phyloP scores from a whole-genome alignment of 1,140 invertebrate genomes.

The Heliconius nattereri region DNA sequence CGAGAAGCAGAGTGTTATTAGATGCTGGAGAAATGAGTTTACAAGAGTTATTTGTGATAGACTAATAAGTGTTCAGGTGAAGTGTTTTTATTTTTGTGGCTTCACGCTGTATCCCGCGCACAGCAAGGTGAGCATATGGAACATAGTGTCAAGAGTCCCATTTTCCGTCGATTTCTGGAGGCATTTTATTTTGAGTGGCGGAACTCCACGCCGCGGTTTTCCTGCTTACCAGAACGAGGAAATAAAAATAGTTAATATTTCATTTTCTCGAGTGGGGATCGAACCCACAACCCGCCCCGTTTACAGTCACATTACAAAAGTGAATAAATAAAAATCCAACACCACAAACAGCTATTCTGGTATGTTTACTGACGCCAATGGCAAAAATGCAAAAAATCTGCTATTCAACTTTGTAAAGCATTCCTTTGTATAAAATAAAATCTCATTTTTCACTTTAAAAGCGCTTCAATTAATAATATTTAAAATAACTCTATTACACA shows the following conservation, averaged over 20 bases:
- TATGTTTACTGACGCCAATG: no score
- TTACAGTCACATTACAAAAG: no score
- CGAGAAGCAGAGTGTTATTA: conserved; percentile 86
- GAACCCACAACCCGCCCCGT: not conserved
- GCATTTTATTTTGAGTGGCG: not conserved
- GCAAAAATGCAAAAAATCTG: no score
- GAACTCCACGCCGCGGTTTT: not conserved
- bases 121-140: not conserved
- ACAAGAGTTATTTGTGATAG: conserved; percentile 92
- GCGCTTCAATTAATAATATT: no score
- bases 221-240: not conserved
- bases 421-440: no score
- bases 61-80: conserved; percentile 86
- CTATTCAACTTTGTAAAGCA: no score
- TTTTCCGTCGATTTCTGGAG: not conserved
- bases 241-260: not conserved
- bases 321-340: no score
- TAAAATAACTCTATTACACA: no score
- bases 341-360: no score
- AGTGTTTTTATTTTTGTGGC: not conserved
- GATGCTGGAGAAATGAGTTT: conserved; percentile 95
- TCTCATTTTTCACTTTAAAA: not conserved
- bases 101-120: not conserved
- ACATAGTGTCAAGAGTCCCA: not conserved
- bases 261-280: not conserved